Evolutionary conservation across 2,888 invertebrate species (phyloP), one percentile per base, ranked within the genome.

Genomic region (Cordilura impudica): DNA sequence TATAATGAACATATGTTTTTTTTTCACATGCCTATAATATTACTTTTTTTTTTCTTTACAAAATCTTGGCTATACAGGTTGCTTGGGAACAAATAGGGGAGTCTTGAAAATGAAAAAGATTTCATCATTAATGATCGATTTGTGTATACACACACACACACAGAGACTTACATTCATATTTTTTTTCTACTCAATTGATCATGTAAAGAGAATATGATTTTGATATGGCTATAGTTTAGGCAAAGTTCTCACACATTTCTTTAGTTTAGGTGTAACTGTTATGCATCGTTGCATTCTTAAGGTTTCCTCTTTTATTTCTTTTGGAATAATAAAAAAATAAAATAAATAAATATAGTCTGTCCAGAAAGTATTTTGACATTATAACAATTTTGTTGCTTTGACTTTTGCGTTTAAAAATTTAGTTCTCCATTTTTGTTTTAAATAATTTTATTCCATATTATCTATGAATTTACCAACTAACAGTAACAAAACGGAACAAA

Each of bases 221-320:
- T 74, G 26, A 53, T 61, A 31, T 66, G 31, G 49, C 43, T 66
- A 71, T 39, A 39, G 49, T 79, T 70, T 14, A 56, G 58, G 63
- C 63, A 67, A 75, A 72, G 75, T 79, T 79, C 79, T 79, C 79
- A 79, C 79, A 79, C 75, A 72, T 69, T 71, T 49, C 71, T 63
- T 54, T 63, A 43, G 45, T 63, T 16, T 43, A 72, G 61, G 72
- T 72, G 72, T 73, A 65, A 79, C 66, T 54, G 39, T 39, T 43
- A 43, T 53, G 49, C 35, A 72, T 26, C 12, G 29, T 19, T 16
- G 45, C 75, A 79, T 79, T 79, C 51, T 75, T 79, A 71, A 61
- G 79, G 79, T 67, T 79, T 79, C 63, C 63, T 63, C 79, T 72
- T 75, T 75, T 47, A 51, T 56, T 67, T 56, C 54, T 29, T 31